These are phyloP conservation scores for Conomelus anceps DNA, from an alignment of 2,888 invertebrate genomes.

Conservation along the genomic window DNA sequence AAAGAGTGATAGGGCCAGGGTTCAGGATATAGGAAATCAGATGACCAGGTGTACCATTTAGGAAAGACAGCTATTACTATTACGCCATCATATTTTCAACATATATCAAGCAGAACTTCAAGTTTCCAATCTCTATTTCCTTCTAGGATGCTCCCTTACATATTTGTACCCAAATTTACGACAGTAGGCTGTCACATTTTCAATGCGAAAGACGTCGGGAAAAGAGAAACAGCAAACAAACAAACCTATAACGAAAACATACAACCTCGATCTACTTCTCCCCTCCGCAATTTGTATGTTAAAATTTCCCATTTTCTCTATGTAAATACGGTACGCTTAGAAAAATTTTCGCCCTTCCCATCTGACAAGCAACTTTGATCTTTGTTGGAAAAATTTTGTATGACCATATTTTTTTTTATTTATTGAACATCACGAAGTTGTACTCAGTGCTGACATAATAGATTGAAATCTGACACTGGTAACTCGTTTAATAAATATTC, in stretches of 20 bases:
- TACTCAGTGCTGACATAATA: not conserved
- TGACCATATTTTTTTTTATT: not conserved
- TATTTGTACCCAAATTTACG: not conserved
- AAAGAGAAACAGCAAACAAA: not conserved
- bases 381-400: not conserved
- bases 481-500: not conserved
- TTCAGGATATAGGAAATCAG: too few relatives aligned
- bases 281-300: not conserved
- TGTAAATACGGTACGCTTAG: not conserved
- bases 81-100: not conserved
- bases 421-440: not conserved
- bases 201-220: not conserved
- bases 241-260: not conserved
- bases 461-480: not conserved
- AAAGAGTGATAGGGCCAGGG: not conserved
- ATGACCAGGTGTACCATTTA: not conserved
- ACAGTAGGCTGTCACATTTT: not conserved
- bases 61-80: not conserved
- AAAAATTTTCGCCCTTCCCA: not conserved
- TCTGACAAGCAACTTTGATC: not conserved
- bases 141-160: not conserved
- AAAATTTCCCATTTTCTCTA: not conserved
- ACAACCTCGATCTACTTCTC: not conserved
- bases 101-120: not conserved
- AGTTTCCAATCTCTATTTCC: not conserved